Conservation (phyloP, 2,888 invertebrate genomes). For the Diadegma fenestrale region DNA sequence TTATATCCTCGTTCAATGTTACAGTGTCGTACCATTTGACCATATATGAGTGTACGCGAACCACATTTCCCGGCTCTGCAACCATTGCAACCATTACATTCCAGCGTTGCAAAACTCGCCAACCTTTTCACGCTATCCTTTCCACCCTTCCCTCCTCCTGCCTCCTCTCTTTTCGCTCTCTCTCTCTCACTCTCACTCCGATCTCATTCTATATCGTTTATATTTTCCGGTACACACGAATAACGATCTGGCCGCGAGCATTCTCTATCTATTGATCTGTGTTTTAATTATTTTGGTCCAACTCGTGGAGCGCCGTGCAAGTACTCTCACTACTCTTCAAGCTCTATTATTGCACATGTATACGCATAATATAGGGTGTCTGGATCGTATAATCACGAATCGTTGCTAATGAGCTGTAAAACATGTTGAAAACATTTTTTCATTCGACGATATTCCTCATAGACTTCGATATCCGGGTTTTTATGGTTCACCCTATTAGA, state of each 20-base stretch:
- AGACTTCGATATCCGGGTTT: not conserved
- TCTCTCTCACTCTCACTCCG: conserved; percentile 32
- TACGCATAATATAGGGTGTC: not conserved
- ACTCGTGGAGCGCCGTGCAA: conserved; percentile 65
- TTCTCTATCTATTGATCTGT: conserved; percentile 75
- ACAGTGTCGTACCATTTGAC: conserved; percentile 23
- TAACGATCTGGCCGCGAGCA: conserved; percentile 60
- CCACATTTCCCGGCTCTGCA: conserved; percentile 54
- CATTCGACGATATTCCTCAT: not conserved
- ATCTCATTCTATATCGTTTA: conserved; percentile 35
- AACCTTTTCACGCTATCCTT: conserved; percentile 55
- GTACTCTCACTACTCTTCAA: conserved; percentile 36
- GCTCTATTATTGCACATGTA: conserved; percentile 5
- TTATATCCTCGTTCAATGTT: conserved; percentile 51
- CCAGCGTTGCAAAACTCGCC: conserved; percentile 38
- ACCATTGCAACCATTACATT: conserved; percentile 61
- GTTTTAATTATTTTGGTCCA: conserved; percentile 77
- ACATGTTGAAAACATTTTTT: not conserved
- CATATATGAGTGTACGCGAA: conserved; percentile 27
- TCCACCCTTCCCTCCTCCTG: not conserved
- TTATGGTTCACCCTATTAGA: not conserved
- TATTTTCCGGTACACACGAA: conserved; percentile 47
- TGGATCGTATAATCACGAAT: not conserved
- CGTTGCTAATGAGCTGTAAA: not conserved
- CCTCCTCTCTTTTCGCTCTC: conserved; percentile 11